Conservation (phyloP, 2,113 vertebrate species). For the Deroptyus accipitrinus region DNA sequence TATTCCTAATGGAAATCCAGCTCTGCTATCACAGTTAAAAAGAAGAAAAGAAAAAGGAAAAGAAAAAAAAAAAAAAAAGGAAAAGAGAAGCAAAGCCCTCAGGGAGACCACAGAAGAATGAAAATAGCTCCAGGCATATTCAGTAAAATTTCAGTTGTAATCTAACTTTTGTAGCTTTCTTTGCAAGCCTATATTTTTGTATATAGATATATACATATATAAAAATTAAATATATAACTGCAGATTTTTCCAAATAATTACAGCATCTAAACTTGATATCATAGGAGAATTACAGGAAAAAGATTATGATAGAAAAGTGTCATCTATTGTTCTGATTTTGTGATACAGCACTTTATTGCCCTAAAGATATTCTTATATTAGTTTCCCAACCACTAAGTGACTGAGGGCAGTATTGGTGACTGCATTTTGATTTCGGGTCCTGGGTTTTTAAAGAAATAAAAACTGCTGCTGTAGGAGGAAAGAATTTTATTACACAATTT, state of each 20-base stretch:
- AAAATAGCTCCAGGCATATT: neutral
- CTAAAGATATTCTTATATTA: neutral
- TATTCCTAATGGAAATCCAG: neutral
- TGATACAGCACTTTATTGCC: neutral
- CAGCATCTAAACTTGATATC: neutral
- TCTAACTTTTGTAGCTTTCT: neutral
- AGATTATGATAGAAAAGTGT: neutral
- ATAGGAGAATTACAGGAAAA: neutral
- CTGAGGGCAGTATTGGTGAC: neutral
- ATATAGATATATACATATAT: neutral
- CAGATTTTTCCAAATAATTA: neutral
- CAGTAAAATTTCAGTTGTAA: neutral
- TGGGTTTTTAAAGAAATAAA: neutral
- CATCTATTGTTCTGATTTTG: neutral
- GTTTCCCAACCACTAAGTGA: neutral
- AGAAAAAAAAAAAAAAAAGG: neutral
- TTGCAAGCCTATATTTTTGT: neutral
- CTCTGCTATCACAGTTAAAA: neutral
- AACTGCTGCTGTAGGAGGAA: neutral
- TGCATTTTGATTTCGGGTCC: neutral
- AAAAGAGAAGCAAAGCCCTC: neutral
- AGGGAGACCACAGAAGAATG: neutral
- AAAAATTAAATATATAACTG: neutral
- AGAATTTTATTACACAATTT: neutral
- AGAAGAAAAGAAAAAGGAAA: neutral